These are phyloP conservation scores for Ormyrus thymus DNA, from an alignment of 2,888 invertebrate genomes.

Conservation along the genomic window DNA sequence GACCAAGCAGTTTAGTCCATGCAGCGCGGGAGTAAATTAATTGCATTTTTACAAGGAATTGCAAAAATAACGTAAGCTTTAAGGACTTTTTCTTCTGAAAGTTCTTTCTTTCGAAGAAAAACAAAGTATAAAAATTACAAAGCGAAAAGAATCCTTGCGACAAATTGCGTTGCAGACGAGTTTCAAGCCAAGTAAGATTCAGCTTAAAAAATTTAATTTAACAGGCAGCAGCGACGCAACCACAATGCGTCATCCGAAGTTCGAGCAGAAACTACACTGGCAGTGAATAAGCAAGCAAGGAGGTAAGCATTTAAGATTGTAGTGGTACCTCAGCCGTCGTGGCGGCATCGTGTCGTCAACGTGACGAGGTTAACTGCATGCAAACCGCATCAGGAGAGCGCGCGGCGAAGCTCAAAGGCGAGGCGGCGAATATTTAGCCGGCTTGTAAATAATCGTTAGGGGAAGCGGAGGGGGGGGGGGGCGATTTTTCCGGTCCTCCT, in stretches of 20 bases:
- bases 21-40: too few species aligned
- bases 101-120: too few species aligned
- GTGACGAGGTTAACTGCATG: constrained; percentile 54
- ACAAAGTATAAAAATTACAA: too few species aligned
- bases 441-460: constrained; percentile 50
- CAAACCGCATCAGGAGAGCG: constrained; percentile 48
- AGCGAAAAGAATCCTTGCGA: too few species aligned
- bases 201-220: too few species aligned
- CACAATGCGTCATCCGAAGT: background rate
- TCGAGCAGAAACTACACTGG: background rate
- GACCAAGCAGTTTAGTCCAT: too few species aligned
- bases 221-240: background rate
- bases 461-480: background rate
- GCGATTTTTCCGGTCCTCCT: background rate
- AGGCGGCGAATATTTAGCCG: background rate
- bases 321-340: constrained; percentile 7
- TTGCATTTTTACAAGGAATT: too few species aligned
- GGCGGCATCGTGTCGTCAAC: constrained; percentile 22
- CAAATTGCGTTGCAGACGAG: too few species aligned
- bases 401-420: background rate
- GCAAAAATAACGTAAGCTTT: too few species aligned
- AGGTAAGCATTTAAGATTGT: constrained; percentile 25
- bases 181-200: too few species aligned
- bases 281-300: background rate
- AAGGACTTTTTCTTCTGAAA: too few species aligned